Conservation (phyloP, 1,140 invertebrate genomes). For the Meloidogyne floridensis region DNA sequence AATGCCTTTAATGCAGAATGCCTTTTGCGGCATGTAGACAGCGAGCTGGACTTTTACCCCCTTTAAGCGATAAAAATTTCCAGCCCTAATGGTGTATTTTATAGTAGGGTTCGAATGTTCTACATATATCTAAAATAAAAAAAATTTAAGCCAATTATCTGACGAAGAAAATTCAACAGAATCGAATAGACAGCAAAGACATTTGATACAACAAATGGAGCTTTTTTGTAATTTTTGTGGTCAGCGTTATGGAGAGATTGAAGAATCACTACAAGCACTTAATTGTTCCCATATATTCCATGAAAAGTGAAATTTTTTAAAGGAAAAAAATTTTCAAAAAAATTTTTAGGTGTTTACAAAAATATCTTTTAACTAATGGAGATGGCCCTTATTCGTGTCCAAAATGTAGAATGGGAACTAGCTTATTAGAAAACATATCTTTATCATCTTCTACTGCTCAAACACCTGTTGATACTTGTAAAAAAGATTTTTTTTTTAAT, state of each 20-base stretch:
- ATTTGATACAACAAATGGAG: constrained; percentile 64
- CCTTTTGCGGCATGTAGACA: no score
- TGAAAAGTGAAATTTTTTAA: constrained; percentile 47
- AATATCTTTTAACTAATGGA: constrained; percentile 40
- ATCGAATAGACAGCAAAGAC: constrained; percentile 43
- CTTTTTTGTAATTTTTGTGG: constrained; percentile 66
- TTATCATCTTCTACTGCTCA: constrained; percentile 42
- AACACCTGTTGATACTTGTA: constrained; percentile 29
- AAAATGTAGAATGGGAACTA: constrained; percentile 46
- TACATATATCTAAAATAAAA: background rate
- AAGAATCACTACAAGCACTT: constrained; percentile 61
- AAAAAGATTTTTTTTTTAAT: background rate
- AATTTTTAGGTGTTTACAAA: constrained; percentile 40
- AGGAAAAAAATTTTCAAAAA: background rate
- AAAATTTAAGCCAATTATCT: constrained; percentile 29
- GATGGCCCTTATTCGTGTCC: constrained; percentile 48
- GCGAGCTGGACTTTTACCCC: no score
- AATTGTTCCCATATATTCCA: constrained; percentile 66
- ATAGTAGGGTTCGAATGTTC: no score
- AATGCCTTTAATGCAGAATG: no score
- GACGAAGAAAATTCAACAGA: constrained; percentile 59
- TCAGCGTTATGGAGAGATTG: constrained; percentile 57
- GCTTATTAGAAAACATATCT: constrained; percentile 46
- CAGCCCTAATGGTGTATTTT: no score
- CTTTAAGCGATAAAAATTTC: no score